Evolutionary conservation across 2,888 invertebrate genomes (phyloP).

Genomic region (Aphodius granarius): DNA sequence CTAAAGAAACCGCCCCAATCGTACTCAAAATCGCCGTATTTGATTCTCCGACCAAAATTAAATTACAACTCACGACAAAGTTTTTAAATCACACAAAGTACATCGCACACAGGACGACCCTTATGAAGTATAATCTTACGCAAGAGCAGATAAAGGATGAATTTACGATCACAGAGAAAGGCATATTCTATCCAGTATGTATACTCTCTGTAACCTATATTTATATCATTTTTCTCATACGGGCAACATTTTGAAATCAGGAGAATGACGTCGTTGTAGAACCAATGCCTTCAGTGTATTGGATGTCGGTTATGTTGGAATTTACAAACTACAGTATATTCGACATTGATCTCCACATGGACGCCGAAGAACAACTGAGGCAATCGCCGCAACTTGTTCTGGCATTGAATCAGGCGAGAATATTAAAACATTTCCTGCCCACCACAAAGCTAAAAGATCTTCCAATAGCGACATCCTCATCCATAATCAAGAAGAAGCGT

Average conservation of each 20-base stretch:
- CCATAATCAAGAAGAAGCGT: not conserved
- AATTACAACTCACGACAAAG: slow-evolving; percentile 46
- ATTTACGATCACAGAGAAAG: slow-evolving; percentile 52
- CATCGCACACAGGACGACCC: slow-evolving; percentile 45
- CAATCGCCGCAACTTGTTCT: slow-evolving; percentile 41
- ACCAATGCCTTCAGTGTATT: slow-evolving; percentile 42
- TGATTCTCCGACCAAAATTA: slow-evolving; percentile 44
- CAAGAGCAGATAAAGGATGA: slow-evolving; percentile 43
- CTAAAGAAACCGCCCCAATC: slow-evolving; percentile 47
- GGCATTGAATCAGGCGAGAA: slow-evolving; percentile 31
- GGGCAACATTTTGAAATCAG: slow-evolving; percentile 38
- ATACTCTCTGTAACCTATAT: too few species aligned
- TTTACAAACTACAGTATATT: slow-evolving; percentile 42
- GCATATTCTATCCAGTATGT: slow-evolving; percentile 45
- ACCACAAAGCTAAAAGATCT: not conserved
- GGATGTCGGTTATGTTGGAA: slow-evolving; percentile 42
- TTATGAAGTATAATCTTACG: slow-evolving; percentile 37
- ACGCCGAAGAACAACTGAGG: slow-evolving; percentile 41
- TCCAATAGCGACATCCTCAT: not conserved
- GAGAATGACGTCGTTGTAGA: slow-evolving; percentile 37
- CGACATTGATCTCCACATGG: slow-evolving; percentile 42
- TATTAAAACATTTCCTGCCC: slow-evolving; percentile 22
- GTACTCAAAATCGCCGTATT: slow-evolving; percentile 46
- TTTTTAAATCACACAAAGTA: slow-evolving; percentile 49
- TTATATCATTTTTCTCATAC: not conserved